phyloP scores from a whole-genome alignment of 2,888 invertebrate genomes.

The Boloria euphrosyne region DNA sequence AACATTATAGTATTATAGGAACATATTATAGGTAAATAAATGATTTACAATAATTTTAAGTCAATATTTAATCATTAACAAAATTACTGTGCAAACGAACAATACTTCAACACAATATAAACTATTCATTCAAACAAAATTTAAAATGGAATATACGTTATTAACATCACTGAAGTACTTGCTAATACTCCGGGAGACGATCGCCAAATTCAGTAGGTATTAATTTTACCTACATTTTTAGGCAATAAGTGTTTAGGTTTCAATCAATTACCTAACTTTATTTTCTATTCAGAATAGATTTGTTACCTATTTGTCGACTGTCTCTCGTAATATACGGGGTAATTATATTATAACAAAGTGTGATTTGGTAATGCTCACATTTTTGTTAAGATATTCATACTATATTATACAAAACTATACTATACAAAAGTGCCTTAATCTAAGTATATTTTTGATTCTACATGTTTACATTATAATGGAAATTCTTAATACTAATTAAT shows the following conservation, averaged over 20 bases:
- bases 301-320: not conserved
- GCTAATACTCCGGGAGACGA: constrained; percentile 6
- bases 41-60: constrained; percentile 23
- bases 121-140: constrained; percentile 78
- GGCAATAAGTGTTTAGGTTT: no score
- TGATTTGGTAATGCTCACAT: constrained; percentile 66
- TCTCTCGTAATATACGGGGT: constrained; percentile 29
- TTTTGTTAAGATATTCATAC: constrained; percentile 39
- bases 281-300: not conserved
- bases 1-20: not conserved
- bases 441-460: constrained; percentile 32
- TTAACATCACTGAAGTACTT: constrained; percentile 53
- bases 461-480: constrained; percentile 17
- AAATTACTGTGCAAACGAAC: constrained; percentile 72
- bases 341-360: constrained; percentile 53
- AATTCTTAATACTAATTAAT: constrained; percentile 16
- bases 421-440: constrained; percentile 40
- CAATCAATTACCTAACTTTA: not conserved
- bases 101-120: constrained; percentile 76
- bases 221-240: not conserved
- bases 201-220: not conserved
- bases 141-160: constrained; percentile 31
- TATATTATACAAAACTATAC: constrained; percentile 30
- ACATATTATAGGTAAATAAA: constrained; percentile 14
- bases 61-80: constrained; percentile 69